Evolutionary conservation across 2,888 invertebrate genomes (phyloP).

Genomic region (Villa cingulata): DNA sequence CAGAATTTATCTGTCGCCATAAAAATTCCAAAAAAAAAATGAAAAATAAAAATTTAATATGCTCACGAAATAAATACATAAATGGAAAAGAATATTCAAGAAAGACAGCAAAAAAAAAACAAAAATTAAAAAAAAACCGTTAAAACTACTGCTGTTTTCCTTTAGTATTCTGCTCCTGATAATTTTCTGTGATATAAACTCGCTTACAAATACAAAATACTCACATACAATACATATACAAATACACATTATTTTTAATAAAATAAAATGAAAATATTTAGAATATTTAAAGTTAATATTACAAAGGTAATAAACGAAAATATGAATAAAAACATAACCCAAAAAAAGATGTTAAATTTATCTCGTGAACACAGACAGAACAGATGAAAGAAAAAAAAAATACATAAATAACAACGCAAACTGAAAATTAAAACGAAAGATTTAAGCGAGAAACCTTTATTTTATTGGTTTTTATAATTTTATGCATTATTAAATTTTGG

Average conservation of each 20-base stretch:
- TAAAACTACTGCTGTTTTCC: background rate
- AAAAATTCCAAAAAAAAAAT: background rate
- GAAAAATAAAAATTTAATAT: too few relatives aligned
- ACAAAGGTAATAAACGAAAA: background rate
- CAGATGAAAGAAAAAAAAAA: background rate
- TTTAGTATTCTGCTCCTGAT: background rate
- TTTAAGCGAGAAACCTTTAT: background rate
- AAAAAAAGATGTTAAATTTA: background rate
- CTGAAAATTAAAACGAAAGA: background rate
- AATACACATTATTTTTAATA: too few relatives aligned
- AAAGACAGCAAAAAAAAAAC: background rate
- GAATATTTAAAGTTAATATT: background rate
- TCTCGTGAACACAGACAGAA: background rate
- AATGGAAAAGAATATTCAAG: too few relatives aligned
- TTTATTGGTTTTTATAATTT: background rate
- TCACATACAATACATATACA: too few relatives aligned
- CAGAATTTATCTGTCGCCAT: background rate
- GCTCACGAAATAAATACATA: too few relatives aligned
- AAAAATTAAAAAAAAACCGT: background rate
- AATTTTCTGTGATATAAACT: too few relatives aligned
- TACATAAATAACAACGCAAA: background rate
- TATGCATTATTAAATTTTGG: too few relatives aligned
- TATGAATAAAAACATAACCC: background rate
- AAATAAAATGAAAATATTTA: too few relatives aligned
- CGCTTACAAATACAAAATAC: too few relatives aligned